Percentiles rank a stretch among this genome's conserved stretches.
phyloP scores from a whole-genome alignment of 64 coral and sea anemone genomes.

The Dendronephthya gigantea region DNA sequence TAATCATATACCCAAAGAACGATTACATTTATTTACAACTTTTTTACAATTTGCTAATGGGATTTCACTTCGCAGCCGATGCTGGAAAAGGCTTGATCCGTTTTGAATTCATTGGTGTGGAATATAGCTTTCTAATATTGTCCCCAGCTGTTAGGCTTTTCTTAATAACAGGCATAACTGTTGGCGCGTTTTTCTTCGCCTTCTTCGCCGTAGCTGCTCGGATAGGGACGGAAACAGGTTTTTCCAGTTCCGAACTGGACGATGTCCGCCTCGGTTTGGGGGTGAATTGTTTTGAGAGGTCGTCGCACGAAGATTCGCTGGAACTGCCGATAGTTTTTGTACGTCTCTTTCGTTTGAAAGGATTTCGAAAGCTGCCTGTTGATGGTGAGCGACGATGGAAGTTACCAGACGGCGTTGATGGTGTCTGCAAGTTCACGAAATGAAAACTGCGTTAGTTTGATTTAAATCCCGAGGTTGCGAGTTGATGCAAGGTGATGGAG shows the following conservation, averaged over 20 bases:
- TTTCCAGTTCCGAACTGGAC: neutral
- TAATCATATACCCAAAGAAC: neutral
- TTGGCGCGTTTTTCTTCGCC: neutral
- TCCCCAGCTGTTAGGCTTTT: neutral
- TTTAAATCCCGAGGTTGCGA: too few species aligned
- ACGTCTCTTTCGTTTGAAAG: neutral
- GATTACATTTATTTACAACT: neutral
- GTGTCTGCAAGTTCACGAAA: neutral
- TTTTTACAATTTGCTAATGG: neutral
- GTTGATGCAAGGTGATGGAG: too few species aligned
- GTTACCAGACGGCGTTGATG: neutral
- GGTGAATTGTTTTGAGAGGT: neutral
- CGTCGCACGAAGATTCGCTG: neutral
- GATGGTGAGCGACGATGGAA: neutral
- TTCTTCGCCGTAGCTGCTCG: neutral
- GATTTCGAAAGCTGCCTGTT: neutral
- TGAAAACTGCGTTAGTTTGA: too few species aligned
- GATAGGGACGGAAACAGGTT: neutral
- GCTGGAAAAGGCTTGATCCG: neutral
- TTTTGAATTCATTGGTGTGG: neutral
- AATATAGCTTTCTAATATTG: neutral
- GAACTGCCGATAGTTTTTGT: neutral
- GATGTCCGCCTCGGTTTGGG: neutral
- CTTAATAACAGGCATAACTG: neutral
- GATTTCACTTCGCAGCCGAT: neutral